Conservation (phyloP, 2,113 vertebrate species). For the Oncorhynchus keta region DNA sequence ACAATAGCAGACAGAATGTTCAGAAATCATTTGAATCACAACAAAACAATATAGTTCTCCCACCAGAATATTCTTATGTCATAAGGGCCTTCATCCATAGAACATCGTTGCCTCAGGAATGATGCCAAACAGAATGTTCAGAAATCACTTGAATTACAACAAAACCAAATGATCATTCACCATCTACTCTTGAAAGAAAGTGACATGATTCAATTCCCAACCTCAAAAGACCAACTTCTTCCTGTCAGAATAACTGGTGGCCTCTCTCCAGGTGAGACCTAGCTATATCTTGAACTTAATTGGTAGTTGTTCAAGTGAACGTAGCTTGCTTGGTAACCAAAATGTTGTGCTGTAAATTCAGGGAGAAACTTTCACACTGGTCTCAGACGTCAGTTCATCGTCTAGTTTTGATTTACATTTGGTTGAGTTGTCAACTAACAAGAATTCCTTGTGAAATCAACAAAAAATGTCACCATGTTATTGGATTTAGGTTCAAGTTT, state of each 20-base stretch:
- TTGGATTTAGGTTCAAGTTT: too few species aligned
- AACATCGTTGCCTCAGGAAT: conserved; percentile 6
- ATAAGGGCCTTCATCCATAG: not conserved
- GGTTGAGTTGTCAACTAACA: too few species aligned
- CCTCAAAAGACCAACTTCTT: not conserved
- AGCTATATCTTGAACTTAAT: not conserved
- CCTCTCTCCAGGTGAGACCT: not conserved
- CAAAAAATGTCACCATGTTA: too few species aligned
- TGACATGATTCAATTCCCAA: not conserved
- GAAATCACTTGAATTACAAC: not conserved
- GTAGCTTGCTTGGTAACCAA: too few species aligned
- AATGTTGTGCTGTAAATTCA: not conserved
- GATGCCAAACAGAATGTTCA: conserved; percentile 2
- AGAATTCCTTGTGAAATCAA: too few species aligned
- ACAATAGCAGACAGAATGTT: not conserved
- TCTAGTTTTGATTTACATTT: too few species aligned
- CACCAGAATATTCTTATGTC: not conserved
- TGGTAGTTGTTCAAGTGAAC: too few species aligned
- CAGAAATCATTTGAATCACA: not conserved
- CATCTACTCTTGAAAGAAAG: too few species aligned
- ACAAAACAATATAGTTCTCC: not conserved
- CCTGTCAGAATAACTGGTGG: not conserved
- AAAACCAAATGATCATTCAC: not conserved
- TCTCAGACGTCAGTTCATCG: too few species aligned
- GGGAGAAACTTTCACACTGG: not conserved